Percentiles rank a stretch among this genome's conserved stretches.
Evolutionary conservation across 2,113 vertebrate genomes (phyloP).

Genomic region (Scytalopus superciliaris): DNA sequence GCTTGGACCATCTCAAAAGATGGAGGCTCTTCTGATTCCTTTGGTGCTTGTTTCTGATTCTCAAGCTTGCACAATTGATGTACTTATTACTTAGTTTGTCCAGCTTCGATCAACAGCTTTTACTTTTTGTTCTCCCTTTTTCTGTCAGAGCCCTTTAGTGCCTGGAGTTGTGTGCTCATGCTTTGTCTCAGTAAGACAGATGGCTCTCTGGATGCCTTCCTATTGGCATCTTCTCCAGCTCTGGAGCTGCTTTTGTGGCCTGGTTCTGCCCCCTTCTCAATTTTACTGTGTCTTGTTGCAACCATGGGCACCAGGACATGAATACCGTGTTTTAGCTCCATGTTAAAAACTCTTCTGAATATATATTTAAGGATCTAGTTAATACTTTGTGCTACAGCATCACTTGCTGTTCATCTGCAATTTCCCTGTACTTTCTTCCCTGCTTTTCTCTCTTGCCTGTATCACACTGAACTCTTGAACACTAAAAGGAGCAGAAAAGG

Average conservation of each 20-base stretch:
- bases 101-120: background rate
- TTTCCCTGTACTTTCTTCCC: background rate
- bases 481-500: background rate
- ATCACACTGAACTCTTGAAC: background rate
- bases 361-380: background rate
- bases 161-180: background rate
- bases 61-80: background rate
- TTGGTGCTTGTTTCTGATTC: fast-evolving
- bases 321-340: background rate
- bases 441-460: background rate
- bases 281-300: background rate
- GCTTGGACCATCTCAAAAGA: background rate
- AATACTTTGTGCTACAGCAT: background rate
- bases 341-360: background rate
- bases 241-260: background rate
- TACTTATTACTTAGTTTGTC: background rate
- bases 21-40: background rate
- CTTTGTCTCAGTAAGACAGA: background rate
- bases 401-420: background rate
- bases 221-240: background rate
- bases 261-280: background rate
- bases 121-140: background rate
- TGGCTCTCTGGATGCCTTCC: background rate
- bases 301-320: background rate
- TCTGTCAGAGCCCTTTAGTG: background rate